Evolutionary conservation across 2,113 vertebrate species (phyloP).

Genomic region (Cavia porcellus): DNA sequence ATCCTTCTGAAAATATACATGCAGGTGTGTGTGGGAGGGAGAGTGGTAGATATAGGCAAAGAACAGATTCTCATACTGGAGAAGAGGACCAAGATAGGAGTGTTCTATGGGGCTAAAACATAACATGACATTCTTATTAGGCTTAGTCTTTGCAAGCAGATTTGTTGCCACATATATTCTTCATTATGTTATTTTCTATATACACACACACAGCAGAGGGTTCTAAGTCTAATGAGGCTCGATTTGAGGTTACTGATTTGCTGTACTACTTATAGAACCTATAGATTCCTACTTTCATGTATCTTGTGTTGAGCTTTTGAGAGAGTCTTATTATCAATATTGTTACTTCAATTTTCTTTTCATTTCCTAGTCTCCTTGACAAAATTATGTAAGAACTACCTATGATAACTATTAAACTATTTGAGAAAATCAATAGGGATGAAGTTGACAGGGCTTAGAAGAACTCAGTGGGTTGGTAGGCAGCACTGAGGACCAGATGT

Average conservation of each 20-base stretch:
- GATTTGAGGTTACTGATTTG: background rate
- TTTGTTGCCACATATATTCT: background rate
- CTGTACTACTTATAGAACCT: background rate
- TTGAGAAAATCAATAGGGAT: background rate
- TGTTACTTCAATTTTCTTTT: background rate
- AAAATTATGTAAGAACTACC: background rate
- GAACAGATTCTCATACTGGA: background rate
- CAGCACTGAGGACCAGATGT: accelerated
- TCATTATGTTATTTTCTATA: background rate
- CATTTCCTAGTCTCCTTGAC: background rate
- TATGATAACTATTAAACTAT: background rate
- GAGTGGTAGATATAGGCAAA: background rate
- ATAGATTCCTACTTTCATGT: background rate
- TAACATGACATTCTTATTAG: background rate
- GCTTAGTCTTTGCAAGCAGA: background rate
- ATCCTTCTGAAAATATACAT: background rate
- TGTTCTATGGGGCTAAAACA: background rate
- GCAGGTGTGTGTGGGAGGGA: background rate
- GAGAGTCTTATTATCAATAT: background rate
- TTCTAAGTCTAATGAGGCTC: background rate
- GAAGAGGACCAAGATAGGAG: background rate
- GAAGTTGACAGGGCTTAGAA: background rate
- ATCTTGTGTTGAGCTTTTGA: background rate
- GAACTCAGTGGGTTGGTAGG: too few species aligned
- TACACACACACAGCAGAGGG: background rate